Base-by-base conservation (phyloP, 2,113 vertebrate species). In the Parus major region DNA sequence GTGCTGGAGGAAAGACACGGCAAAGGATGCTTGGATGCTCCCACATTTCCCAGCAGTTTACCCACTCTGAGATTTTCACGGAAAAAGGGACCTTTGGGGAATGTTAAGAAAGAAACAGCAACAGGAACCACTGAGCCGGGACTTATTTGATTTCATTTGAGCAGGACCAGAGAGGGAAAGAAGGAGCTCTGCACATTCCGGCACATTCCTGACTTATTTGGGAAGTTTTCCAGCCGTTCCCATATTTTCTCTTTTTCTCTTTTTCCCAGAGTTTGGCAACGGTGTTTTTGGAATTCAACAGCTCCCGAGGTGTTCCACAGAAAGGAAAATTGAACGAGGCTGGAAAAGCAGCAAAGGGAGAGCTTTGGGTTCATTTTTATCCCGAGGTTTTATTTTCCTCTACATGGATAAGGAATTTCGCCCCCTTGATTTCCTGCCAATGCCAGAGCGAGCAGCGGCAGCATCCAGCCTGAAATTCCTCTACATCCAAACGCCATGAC, bases 211-310 rank as follows among this genome's bases (percentile, higher is more conserved):
- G 35, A 79, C 33, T 50, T 71, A 36, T 47, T 60, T 2, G 4
- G 81, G 77, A 91, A 52, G 73, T 68, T 82, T 87, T 64, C 44
- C 33, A 78, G 73, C 47, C 31, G 20, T 66, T 88, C 46, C 68
- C n/a, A 7, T 24, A 15, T 6, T 61, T 42, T 24, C 88, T 24
- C 7, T 36, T 90, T 76, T 69, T 23, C 53, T 60, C 36, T 50
- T 50, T 57, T 60, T 46, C 23, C 23, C 1, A 1, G 36, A 0
- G 0, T 29, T 52, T 75, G 49, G 44, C 47, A 46, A 18, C 0
- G 3, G 20, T 5, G 28, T 21, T 76, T 68, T 77, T 21, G 47
- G 41, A 89, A 71, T 27, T 5, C 46, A 12, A 12, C 9, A 39
- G 73, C n/a, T 79, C 64, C 50, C n/a, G 36, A 53, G 1, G 15